Base-by-base conservation (phyloP, 2,113 vertebrate species). In the Arothron firmamentum region DNA sequence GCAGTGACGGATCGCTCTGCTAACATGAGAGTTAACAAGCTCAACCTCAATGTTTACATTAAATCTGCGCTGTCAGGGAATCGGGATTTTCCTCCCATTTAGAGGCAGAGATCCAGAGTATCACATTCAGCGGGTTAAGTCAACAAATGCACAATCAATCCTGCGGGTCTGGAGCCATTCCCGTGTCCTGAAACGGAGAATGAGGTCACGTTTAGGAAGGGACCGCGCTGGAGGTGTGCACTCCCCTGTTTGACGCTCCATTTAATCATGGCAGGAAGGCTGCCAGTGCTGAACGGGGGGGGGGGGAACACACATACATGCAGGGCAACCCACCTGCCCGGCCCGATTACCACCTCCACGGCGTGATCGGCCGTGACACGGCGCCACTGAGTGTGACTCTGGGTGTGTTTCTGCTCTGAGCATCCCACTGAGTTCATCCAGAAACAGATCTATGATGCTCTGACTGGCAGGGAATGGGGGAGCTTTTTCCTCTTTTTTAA, bases 241-340 rank as follows among this genome's bases (percentile, higher is more conserved):
- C 46, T 62, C 57, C 60, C 59, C 70, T 46, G 63, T 77, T 67
- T 50, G 70, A 80, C 76, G 81, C 77, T 80, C 74, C 49, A 80
- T 80, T 84, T 81, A 78, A 77, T 77, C 76, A 38, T 18, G 51
- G 62, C 57, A 61, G 70, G 57, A 63, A 63, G 56, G 63, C 76
- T 55, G 56, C 62, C 15, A 50, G 50, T 34, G 55, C 60, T 41
- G 63, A 43, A 9, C 23, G 57, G 56, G 60, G 59, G 19, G 19
- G 51, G 52, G 38, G 51, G 47, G 28, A 31, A 50, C 42, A 57
- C 59, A 54, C 45, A 52, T 11, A 60, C 17, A 58, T 4, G 38
- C 2, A 54, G 9, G 59, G 12, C 19, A 53, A 52, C 56, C 57
- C 64, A 74, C 71, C 73, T 81, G 73, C 59, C 79, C 69, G 62